phyloP scores from a whole-genome alignment of 1,140 invertebrate genomes.

The Aphelinus atriplicis region DNA sequence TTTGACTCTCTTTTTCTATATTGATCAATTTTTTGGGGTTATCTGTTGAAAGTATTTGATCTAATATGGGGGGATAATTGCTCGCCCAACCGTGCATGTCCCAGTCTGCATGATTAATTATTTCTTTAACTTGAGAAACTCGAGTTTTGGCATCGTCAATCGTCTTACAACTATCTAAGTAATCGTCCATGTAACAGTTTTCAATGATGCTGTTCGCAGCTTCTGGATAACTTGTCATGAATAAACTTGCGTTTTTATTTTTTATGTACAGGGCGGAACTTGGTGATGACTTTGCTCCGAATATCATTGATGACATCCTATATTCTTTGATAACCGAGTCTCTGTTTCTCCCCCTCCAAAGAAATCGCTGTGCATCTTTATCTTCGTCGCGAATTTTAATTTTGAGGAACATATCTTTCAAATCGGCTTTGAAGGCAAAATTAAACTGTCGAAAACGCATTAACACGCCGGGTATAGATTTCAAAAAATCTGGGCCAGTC shows the following conservation, averaged over 20 bases:
- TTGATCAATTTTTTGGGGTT: no score
- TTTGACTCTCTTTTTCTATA: no score
- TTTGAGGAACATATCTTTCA: not conserved
- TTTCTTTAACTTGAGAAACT: no score
- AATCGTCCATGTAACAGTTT: slow-evolving; percentile 36
- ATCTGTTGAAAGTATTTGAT: no score
- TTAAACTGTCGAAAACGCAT: not conserved
- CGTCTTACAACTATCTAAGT: slow-evolving; percentile 10
- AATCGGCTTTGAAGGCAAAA: not conserved
- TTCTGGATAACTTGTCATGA: not conserved
- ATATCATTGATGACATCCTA: not conserved
- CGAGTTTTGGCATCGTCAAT: no score
- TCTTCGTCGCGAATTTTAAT: not conserved
- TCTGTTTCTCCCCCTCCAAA: not conserved
- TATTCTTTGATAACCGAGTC: not conserved
- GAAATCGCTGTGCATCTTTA: not conserved
- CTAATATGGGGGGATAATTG: no score
- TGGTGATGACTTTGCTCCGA: not conserved
- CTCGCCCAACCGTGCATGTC: no score
- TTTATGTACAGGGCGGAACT: slow-evolving; percentile 2
- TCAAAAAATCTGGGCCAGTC: not conserved
- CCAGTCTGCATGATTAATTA: no score
- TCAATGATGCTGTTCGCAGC: slow-evolving; percentile 4
- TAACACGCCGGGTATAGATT: not conserved
- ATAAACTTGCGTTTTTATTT: slow-evolving; percentile 14